Percentiles rank a stretch among this genome's conserved stretches.
Conservation (phyloP, 2,113 vertebrate species). For the Uria lomvia region DNA sequence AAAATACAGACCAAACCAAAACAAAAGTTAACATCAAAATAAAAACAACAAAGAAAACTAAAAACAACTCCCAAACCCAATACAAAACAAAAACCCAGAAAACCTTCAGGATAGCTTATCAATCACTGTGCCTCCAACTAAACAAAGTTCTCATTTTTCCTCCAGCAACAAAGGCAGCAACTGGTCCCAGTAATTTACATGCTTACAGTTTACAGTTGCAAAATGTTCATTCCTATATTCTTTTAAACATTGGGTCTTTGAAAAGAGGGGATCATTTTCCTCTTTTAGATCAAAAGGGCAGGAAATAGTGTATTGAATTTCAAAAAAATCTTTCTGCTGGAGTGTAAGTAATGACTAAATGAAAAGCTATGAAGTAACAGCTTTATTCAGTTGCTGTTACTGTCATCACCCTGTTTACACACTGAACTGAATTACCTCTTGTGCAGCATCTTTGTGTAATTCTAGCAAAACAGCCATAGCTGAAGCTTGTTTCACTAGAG, state of each 20-base stretch:
- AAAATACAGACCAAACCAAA: neutral
- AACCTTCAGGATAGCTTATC: neutral
- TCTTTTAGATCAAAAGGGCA: conserved; percentile 49
- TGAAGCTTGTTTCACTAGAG: neutral
- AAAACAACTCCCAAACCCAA: neutral
- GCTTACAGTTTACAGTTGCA: neutral
- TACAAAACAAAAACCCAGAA: neutral
- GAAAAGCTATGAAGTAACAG: neutral
- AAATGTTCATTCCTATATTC: neutral
- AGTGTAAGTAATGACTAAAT: conserved; percentile 14
- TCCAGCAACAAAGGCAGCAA: neutral
- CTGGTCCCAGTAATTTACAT: neutral
- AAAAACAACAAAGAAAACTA: neutral
- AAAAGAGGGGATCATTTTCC: neutral
- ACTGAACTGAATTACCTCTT: neutral
- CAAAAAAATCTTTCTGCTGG: neutral
- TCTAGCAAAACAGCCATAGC: neutral
- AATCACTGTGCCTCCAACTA: neutral
- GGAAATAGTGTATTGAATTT: conserved; percentile 33
- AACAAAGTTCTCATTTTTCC: neutral
- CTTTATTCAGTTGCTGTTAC: neutral
- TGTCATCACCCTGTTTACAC: conserved; percentile 26
- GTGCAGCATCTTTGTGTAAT: neutral
- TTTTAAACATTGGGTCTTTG: neutral
- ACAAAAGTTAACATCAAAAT: neutral